These are phyloP conservation scores for Leucophenga montana DNA, from an alignment of 2,888 invertebrate species.

Conservation along the genomic window DNA sequence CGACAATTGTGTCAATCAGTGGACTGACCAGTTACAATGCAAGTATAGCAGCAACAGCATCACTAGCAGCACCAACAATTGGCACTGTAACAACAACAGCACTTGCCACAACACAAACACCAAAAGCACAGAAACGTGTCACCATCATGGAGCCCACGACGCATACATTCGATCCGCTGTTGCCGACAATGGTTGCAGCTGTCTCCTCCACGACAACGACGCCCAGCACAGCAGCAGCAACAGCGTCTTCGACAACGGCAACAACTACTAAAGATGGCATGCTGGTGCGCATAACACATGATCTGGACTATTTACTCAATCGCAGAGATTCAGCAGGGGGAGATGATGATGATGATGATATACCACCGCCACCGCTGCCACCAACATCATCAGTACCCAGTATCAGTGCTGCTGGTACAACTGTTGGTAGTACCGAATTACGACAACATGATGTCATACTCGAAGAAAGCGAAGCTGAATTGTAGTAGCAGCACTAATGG, in stretches of 20 bases:
- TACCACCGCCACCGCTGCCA: slow-evolving; percentile 53
- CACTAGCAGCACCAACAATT: slow-evolving; percentile 33
- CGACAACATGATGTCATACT: slow-evolving; percentile 56
- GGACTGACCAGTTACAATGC: slow-evolving; percentile 5
- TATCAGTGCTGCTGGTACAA: slow-evolving; percentile 37
- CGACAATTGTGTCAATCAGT: slow-evolving; percentile 31
- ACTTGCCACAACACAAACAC: slow-evolving; percentile 61
- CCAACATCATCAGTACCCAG: slow-evolving; percentile 45
- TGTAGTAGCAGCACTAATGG: slow-evolving; percentile 29
- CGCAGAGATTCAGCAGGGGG: slow-evolving; percentile 67
- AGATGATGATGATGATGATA: slow-evolving; percentile 44
- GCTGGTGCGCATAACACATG: slow-evolving; percentile 86
- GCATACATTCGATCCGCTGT: slow-evolving; percentile 68
- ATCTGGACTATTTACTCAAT: slow-evolving; percentile 86
- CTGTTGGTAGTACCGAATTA: slow-evolving; percentile 43
- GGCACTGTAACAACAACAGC: slow-evolving; percentile 41
- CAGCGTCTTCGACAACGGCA: slow-evolving; percentile 41
- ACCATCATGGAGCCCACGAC: slow-evolving; percentile 71
- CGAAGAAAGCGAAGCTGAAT: slow-evolving; percentile 58
- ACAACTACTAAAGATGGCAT: slow-evolving; percentile 73
- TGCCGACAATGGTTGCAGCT: slow-evolving; percentile 66
- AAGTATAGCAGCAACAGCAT: slow-evolving; percentile 18
- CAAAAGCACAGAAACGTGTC: slow-evolving; percentile 71
- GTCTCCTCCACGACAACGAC: slow-evolving; percentile 33
- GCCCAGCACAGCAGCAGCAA: slow-evolving; percentile 47